Percentiles rank a stretch among this genome's conserved stretches.
Conservation (phyloP, 2,113 vertebrate genomes). For the Girardinichthys multiradiatus region DNA sequence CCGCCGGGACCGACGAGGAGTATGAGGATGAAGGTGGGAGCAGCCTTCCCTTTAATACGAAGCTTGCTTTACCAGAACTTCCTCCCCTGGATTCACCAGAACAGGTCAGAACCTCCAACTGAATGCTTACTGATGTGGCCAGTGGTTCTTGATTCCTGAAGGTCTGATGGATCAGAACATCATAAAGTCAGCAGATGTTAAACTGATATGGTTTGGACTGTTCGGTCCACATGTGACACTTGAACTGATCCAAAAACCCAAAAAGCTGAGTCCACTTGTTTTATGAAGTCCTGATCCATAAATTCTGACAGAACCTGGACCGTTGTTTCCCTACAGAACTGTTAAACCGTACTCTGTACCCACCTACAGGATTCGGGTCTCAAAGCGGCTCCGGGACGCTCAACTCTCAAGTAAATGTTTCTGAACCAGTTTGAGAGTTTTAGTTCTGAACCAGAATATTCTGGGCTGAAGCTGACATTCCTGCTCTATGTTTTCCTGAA, state of each 20-base stretch:
- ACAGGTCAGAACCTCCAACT: slow-evolving; percentile 26
- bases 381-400: background rate
- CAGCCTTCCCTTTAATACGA: background rate
- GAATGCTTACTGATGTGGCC: background rate
- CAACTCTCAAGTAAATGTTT: background rate
- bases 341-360: background rate
- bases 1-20: background rate
- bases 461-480: background rate
- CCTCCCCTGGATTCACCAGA: background rate
- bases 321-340: background rate
- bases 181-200: background rate
- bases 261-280: too few relatives aligned
- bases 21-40: background rate
- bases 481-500: background rate
- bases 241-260: too few relatives aligned
- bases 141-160: too few relatives aligned
- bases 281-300: too few relatives aligned
- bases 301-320: too few relatives aligned
- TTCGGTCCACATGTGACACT: background rate
- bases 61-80: background rate
- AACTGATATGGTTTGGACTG: too few relatives aligned
- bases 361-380: background rate
- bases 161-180: background rate
- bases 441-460: background rate
- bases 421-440: background rate